Conservation (phyloP, 2,797 vertebrate species). For the Halcyon leucocephala region DNA sequence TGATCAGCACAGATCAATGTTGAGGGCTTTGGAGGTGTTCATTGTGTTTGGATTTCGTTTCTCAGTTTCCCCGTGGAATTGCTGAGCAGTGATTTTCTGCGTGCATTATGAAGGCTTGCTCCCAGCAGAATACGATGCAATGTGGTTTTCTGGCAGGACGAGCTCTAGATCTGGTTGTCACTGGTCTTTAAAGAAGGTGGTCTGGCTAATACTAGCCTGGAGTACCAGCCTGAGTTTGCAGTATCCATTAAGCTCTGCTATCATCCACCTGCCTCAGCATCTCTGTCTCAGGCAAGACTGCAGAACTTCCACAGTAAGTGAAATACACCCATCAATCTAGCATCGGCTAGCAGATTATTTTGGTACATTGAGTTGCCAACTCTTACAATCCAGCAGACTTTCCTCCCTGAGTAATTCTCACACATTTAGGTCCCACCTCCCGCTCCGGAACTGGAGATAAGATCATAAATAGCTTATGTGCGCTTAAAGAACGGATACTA, state of each 20-base stretch:
- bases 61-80: neutral
- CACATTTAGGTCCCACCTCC: neutral
- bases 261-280: neutral
- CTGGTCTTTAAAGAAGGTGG: neutral
- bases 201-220: neutral
- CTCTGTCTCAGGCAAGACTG: neutral
- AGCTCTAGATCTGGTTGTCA: neutral
- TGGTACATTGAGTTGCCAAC: accelerated
- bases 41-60: accelerated
- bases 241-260: neutral
- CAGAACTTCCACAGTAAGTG: neutral
- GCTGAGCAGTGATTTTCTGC: neutral
- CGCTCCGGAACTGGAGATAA: neutral
- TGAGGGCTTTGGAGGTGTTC: neutral
- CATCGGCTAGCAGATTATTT: neutral
- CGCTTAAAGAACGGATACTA: neutral
- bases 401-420: neutral
- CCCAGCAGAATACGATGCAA: neutral
- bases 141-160: neutral
- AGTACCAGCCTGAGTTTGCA: neutral
- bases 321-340: neutral
- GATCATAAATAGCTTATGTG: neutral
- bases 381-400: neutral
- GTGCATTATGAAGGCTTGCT: neutral
- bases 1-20: neutral